Percentiles rank a stretch among this genome's conserved stretches.
These are phyloP conservation scores for Brachylomia viminalis DNA, from an alignment of 2,888 invertebrate species.

Conservation along the genomic window DNA sequence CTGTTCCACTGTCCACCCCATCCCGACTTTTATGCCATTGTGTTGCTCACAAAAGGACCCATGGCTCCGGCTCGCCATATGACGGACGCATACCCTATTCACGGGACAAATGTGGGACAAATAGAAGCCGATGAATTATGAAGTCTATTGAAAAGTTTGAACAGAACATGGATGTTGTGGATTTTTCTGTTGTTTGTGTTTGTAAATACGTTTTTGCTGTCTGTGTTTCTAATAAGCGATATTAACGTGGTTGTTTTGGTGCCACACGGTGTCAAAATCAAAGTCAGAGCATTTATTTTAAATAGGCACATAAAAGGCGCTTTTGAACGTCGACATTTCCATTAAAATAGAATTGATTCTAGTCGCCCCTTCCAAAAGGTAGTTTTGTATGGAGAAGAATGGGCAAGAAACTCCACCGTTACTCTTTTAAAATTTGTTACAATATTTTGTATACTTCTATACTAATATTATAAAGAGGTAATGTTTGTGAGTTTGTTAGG, in stretches of 20 bases:
- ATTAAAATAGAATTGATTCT: too few relatives aligned
- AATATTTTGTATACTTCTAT: too few relatives aligned
- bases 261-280: too few relatives aligned
- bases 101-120: slow-evolving; percentile 59
- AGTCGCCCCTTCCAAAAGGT: too few relatives aligned
- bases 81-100: slow-evolving; percentile 63
- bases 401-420: too few relatives aligned
- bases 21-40: slow-evolving; percentile 47
- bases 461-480: too few relatives aligned
- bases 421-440: too few relatives aligned
- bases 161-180: not conserved
- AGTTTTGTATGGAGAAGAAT: too few relatives aligned
- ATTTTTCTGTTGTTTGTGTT: not conserved
- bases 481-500: too few relatives aligned
- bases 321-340: too few relatives aligned
- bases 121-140: slow-evolving; percentile 50
- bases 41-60: slow-evolving; percentile 48
- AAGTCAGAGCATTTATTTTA: too few relatives aligned
- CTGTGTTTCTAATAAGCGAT: not conserved
- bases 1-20: slow-evolving; percentile 31
- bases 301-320: too few relatives aligned
- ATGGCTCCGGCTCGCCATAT: slow-evolving; percentile 58
- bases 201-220: not conserved
- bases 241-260: not conserved
- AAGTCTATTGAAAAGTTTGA: slow-evolving; percentile 52